Evolutionary conservation across 2,888 invertebrate genomes (phyloP).

Genomic region (Thyatira batis): DNA sequence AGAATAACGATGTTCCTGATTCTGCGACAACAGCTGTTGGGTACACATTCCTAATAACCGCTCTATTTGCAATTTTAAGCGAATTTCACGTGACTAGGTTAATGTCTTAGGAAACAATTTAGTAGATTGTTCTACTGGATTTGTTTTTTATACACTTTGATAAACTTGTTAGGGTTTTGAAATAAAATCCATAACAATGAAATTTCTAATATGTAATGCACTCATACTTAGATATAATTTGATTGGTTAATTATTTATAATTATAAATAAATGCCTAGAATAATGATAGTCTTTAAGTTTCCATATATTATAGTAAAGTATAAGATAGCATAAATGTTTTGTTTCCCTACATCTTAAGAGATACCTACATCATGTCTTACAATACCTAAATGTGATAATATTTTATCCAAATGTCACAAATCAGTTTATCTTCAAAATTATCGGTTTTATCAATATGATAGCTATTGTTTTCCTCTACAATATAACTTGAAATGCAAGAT

Average conservation of each 20-base stretch:
- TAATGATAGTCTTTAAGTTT: neutral
- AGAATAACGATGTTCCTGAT: constrained; percentile 23
- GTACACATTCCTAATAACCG: constrained; percentile 58
- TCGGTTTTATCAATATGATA: constrained; percentile 2
- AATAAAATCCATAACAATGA: constrained; percentile 30
- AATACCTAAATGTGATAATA: neutral
- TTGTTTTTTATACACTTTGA: constrained; percentile 10
- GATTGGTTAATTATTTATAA: neutral
- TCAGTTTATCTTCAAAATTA: constrained; percentile 9
- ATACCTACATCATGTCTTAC: neutral
- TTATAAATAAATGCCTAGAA: neutral
- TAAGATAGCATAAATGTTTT: neutral
- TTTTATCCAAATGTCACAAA: constrained; percentile 5
- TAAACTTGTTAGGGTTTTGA: constrained; percentile 19
- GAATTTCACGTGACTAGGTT: constrained; percentile 49
- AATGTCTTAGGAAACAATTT: constrained; percentile 40
- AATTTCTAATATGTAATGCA: neutral
- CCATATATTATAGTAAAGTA: neutral
- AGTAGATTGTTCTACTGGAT: constrained; percentile 26
- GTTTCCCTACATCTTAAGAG: neutral
- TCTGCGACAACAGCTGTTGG: constrained; percentile 58
- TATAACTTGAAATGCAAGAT: neutral
- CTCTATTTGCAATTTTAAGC: constrained; percentile 49
- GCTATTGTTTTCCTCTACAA: neutral
- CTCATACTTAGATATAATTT: neutral